Conservation (phyloP, 2,888 invertebrate genomes). For the Erebia palarica region DNA sequence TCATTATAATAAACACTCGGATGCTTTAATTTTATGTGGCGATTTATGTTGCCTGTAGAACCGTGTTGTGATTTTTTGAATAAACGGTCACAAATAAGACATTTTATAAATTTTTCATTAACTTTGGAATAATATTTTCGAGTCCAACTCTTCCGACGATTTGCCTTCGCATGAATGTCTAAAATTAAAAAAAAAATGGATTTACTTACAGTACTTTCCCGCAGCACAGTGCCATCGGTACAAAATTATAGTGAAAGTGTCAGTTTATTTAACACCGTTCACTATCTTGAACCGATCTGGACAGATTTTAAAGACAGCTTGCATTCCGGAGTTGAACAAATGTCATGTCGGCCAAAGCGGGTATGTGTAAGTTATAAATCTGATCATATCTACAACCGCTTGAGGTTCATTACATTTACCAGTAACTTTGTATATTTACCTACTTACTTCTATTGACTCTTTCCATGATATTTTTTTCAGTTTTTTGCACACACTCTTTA, state of each 20-base stretch:
- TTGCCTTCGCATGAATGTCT: neutral
- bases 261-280: too few relatives aligned
- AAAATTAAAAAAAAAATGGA: neutral
- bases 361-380: too few relatives aligned
- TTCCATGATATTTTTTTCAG: neutral
- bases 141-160: neutral
- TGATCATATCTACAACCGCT: too few relatives aligned
- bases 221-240: too few relatives aligned
- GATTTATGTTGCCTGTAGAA: constrained; percentile 3
- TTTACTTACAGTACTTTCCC: too few relatives aligned
- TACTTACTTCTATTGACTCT: neutral
- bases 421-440: neutral
- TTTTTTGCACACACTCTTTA: neutral
- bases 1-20: constrained; percentile 12
- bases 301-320: too few relatives aligned
- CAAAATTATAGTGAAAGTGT: neutral
- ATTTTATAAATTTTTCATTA: neutral
- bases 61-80: neutral
- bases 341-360: too few relatives aligned
- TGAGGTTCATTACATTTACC: too few relatives aligned
- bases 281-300: too few relatives aligned
- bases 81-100: constrained; percentile 7
- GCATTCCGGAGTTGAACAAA: too few relatives aligned
- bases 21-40: constrained; percentile 17
- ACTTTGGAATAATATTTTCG: constrained; percentile 6